These are phyloP conservation scores for Halcyon smyrnensis DNA, from an alignment of 2,797 vertebrate genomes.

Conservation along the genomic window DNA sequence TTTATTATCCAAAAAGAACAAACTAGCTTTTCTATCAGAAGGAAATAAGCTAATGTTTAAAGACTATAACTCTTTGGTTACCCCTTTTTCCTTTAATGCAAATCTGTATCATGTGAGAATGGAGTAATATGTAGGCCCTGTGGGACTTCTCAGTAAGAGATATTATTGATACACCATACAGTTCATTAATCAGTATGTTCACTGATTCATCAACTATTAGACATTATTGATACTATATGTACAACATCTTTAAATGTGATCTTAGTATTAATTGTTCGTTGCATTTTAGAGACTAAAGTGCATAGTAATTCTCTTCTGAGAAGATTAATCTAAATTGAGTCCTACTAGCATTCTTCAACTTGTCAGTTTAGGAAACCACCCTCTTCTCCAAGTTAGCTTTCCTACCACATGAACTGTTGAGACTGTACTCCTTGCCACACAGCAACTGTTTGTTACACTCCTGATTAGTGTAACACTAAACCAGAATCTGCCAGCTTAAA, in stretches of 20 bases:
- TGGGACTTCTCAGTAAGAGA: not conserved
- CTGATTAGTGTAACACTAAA: not conserved
- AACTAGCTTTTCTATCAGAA: not conserved
- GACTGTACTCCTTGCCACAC: not conserved
- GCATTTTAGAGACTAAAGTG: not conserved
- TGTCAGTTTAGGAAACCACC: not conserved
- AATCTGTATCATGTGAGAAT: not conserved
- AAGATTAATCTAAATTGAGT: not conserved
- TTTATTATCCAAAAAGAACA: not conserved
- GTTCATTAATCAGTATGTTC: not conserved
- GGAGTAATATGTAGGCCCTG: not conserved
- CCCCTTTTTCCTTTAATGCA: not conserved
- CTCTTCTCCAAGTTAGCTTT: not conserved
- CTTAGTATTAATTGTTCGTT: not conserved
- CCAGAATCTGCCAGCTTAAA: not conserved
- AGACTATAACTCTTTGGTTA: not conserved
- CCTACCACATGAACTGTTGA: not conserved
- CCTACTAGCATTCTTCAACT: not conserved
- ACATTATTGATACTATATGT: not conserved
- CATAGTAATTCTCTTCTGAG: not conserved
- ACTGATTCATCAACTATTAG: not conserved
- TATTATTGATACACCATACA: not conserved
- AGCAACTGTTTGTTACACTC: not conserved
- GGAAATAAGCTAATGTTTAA: not conserved
- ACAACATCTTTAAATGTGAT: not conserved